Percentiles rank a stretch among this genome's conserved stretches.
These are phyloP conservation scores for Syncerus caffer DNA, from an alignment of 2,797 vertebrate species.

Conservation along the genomic window DNA sequence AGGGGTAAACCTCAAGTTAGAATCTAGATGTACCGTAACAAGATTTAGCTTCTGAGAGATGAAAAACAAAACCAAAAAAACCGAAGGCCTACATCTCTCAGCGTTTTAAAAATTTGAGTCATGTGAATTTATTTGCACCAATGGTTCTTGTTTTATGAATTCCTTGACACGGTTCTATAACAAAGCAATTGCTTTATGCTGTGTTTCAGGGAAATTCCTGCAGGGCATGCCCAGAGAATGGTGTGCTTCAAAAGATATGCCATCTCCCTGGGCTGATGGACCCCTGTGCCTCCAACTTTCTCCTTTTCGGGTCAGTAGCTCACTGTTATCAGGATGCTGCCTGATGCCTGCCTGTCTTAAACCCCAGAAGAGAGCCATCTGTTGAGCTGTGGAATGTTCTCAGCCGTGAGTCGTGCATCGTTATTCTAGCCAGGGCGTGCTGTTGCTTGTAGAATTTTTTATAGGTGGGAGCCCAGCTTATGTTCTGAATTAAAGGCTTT, in stretches of 20 bases:
- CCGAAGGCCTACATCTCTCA: neutral
- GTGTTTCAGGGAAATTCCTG: neutral
- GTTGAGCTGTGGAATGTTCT: conserved; percentile 28
- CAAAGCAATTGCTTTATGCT: neutral
- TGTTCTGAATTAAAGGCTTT: conserved; percentile 34
- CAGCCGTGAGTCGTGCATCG: neutral
- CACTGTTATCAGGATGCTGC: neutral
- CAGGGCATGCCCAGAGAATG: neutral
- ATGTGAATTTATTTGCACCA: neutral
- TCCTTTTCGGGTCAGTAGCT: neutral
- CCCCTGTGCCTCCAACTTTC: neutral
- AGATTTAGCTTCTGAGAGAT: neutral
- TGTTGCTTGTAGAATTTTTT: conserved; percentile 62
- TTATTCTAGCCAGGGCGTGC: conserved; percentile 40
- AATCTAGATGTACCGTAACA: neutral
- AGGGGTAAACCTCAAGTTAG: neutral
- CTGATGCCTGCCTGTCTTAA: neutral
- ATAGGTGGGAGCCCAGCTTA: conserved; percentile 30
- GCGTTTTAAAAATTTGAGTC: neutral
- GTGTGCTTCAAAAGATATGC: neutral
- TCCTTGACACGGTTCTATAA: neutral
- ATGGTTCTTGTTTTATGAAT: neutral
- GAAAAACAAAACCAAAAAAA: neutral
- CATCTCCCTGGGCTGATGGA: neutral
- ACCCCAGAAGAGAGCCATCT: conserved; percentile 59